Evolutionary conservation across 1,140 invertebrate species (phyloP).

Genomic region (Augochlora pura): DNA sequence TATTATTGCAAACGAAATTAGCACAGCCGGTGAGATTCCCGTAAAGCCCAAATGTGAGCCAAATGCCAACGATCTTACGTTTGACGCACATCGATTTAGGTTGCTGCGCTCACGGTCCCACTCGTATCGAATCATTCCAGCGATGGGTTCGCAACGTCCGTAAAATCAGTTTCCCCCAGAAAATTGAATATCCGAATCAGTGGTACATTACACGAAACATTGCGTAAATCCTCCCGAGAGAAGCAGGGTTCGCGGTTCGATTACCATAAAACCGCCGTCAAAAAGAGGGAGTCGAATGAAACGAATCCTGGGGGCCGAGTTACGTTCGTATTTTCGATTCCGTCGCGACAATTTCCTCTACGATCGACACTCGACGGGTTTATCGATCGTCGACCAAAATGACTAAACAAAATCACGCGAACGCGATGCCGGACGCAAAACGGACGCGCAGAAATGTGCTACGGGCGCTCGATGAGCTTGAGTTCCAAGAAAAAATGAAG

Average conservation of each 20-base stretch:
- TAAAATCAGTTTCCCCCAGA: slow-evolving; percentile 1
- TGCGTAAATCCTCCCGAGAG: background rate
- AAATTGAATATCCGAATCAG: slow-evolving; percentile 32
- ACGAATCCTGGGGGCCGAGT: background rate
- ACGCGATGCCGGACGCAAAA: slow-evolving; percentile 9
- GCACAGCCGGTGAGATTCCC: too few relatives aligned
- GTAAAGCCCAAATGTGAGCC: too few relatives aligned
- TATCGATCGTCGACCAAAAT: slow-evolving; percentile 12
- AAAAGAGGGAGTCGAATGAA: background rate
- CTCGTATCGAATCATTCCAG: background rate
- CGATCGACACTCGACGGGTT: background rate
- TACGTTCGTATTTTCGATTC: background rate
- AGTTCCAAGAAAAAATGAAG: background rate
- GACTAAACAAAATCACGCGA: slow-evolving; percentile 34
- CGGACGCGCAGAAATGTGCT: background rate
- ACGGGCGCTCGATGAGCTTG: background rate
- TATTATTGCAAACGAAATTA: too few relatives aligned
- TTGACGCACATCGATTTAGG: too few relatives aligned
- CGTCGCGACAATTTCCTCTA: background rate
- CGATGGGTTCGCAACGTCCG: background rate
- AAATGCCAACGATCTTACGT: too few relatives aligned
- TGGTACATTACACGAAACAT: slow-evolving; percentile 19
- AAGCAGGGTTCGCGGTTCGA: background rate
- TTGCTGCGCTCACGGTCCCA: background rate
- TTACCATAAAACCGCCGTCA: background rate